Evolutionary conservation across 1,140 invertebrate species (phyloP).

Genomic region (Drosophila ohnishii): DNA sequence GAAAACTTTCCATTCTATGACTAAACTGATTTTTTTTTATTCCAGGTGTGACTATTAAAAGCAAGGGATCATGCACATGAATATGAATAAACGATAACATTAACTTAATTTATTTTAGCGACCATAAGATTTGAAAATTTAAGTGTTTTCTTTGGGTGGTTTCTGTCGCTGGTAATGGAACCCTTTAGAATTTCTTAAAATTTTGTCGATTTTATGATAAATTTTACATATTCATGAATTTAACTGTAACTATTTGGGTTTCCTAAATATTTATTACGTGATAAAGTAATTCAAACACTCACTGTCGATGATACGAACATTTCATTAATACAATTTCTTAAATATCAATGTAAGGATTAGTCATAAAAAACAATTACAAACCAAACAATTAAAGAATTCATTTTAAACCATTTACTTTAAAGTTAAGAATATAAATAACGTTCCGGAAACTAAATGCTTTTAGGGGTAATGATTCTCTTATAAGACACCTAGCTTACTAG

Average conservation of each 20-base stretch:
- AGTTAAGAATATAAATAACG: no score
- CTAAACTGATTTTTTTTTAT: not conserved
- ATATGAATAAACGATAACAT: slow-evolving; percentile 1
- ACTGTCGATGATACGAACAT: not conserved
- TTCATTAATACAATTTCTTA: not conserved
- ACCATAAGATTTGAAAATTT: slow-evolving; percentile 1
- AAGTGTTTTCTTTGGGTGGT: not conserved
- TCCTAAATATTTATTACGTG: slow-evolving; percentile 6
- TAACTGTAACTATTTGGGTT: slow-evolving; percentile 1
- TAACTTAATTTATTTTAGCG: slow-evolving; percentile 29
- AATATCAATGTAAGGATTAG: not conserved
- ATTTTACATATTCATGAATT: not conserved
- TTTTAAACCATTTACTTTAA: no score
- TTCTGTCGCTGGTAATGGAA: not conserved
- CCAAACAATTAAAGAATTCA: no score
- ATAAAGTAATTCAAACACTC: slow-evolving; percentile 10
- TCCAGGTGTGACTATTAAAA: slow-evolving; percentile 76
- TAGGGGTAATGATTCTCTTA: no score
- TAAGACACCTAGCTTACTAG: no score
- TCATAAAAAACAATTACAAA: slow-evolving; percentile 1
- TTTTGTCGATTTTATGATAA: not conserved
- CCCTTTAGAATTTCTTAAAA: not conserved
- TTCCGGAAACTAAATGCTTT: no score
- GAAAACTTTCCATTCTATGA: not conserved
- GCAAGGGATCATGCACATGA: slow-evolving; percentile 73